Percentiles rank a stretch among this genome's conserved stretches.
These are phyloP conservation scores for Syngnathus acus DNA, from an alignment of 2,797 vertebrate genomes.

Conservation along the genomic window DNA sequence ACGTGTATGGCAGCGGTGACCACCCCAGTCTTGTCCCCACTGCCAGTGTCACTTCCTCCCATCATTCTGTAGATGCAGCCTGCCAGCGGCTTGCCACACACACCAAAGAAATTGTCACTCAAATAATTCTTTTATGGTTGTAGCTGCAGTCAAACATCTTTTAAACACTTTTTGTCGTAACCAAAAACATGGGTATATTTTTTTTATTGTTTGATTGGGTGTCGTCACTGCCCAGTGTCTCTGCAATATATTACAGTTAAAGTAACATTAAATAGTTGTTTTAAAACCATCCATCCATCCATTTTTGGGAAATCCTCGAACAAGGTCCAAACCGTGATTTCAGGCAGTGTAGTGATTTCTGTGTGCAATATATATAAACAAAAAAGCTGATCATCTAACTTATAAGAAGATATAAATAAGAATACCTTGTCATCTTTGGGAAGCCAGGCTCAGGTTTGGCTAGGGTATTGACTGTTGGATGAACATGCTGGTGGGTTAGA, in stretches of 20 bases:
- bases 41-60: slow-evolving; percentile 85
- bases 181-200: no score
- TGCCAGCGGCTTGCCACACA: slow-evolving; percentile 74
- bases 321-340: no score
- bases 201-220: no score
- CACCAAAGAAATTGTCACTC: not conserved
- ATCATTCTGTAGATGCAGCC: slow-evolving; percentile 85
- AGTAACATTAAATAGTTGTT: no score
- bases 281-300: no score
- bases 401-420: not conserved
- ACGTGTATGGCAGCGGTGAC: slow-evolving; percentile 75
- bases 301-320: no score
- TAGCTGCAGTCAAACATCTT: not conserved
- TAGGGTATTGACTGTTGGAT: slow-evolving; percentile 69
- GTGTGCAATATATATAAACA: no score
- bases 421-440: slow-evolving; percentile 79
- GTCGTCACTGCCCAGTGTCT: no score
- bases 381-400: not conserved
- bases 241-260: no score
- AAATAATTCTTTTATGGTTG: not conserved
- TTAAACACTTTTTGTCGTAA: no score
- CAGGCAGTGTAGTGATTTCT: no score
- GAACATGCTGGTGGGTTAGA: slow-evolving; percentile 73
- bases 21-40: slow-evolving; percentile 83
- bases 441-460: slow-evolving; percentile 66